phyloP scores from a whole-genome alignment of 1,140 invertebrate genomes.

The Halyomorpha halys region DNA sequence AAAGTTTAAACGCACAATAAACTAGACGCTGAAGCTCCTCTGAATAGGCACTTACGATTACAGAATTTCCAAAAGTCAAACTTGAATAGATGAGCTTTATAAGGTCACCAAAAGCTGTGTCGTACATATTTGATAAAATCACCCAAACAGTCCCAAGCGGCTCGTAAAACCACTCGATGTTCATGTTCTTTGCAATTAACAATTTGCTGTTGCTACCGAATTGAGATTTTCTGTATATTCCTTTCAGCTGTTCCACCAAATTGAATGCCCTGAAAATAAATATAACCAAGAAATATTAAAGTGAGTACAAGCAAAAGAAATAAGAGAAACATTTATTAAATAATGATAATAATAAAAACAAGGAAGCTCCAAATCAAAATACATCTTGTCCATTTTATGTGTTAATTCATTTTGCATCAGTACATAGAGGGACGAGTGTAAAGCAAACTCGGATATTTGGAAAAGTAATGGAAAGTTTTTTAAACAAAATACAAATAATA shows the following conservation, averaged over 20 bases:
- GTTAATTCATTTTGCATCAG: too few species aligned
- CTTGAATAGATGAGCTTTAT: conserved; percentile 8
- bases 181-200: conserved; percentile 7
- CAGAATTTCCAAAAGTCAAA: conserved; percentile 4
- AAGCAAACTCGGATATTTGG: too few species aligned
- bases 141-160: conserved; percentile 1
- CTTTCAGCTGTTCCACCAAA: conserved; percentile 1
- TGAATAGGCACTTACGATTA: conserved; percentile 2
- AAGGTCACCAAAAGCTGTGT: background rate
- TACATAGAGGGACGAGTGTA: too few species aligned
- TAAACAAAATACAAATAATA: too few species aligned
- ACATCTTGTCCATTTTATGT: too few species aligned
- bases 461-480: too few species aligned
- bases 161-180: conserved; percentile 8
- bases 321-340: too few species aligned
- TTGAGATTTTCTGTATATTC: conserved; percentile 6
- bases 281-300: background rate
- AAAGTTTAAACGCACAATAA: conserved; percentile 11
- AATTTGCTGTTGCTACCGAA: conserved; percentile 3
- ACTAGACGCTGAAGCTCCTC: conserved; percentile 1
- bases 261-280: conserved; percentile 5
- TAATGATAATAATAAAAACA: too few species aligned
- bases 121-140: conserved; percentile 1
- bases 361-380: too few species aligned
- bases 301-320: background rate